A percentile compares a stretch with the other conserved stretches of the same genome.
Conservation (phyloP, 2,888 invertebrate species). For the Prosapia bicincta region DNA sequence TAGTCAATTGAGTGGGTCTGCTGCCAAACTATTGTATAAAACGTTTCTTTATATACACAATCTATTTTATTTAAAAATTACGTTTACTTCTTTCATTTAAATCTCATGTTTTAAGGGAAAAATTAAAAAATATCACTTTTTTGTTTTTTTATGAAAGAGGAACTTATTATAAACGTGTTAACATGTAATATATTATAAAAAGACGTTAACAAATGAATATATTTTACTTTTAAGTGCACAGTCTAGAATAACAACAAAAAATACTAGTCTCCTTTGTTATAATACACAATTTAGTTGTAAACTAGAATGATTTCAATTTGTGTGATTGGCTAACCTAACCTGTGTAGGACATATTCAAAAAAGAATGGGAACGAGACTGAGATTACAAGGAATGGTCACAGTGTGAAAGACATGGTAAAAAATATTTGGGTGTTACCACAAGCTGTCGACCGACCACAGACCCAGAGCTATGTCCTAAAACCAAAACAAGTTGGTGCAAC, state of each 20-base stretch:
- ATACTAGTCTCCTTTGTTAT: not conserved
- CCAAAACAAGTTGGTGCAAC: slow-evolving; percentile 36
- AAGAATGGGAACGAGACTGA: slow-evolving; percentile 28
- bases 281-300: not conserved
- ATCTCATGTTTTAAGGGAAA: no score
- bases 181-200: not conserved
- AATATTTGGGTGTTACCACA: slow-evolving; percentile 39
- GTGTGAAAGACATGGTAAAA: slow-evolving; percentile 36
- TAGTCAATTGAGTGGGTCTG: no score
- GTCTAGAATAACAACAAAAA: not conserved
- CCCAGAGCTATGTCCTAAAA: slow-evolving; percentile 36
- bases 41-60: no score
- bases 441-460: slow-evolving; percentile 36
- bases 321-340: not conserved
- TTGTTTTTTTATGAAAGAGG: not conserved
- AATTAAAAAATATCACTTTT: not conserved
- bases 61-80: no score
- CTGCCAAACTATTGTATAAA: no score
- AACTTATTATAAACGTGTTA: not conserved
- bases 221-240: not conserved
- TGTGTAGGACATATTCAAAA: not conserved
- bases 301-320: not conserved
- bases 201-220: not conserved
- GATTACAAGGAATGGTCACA: slow-evolving; percentile 35
- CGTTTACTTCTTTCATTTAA: no score